These are phyloP conservation scores for Mycogona germanica DNA, from an alignment of 2,888 invertebrate genomes.

Conservation along the genomic window DNA sequence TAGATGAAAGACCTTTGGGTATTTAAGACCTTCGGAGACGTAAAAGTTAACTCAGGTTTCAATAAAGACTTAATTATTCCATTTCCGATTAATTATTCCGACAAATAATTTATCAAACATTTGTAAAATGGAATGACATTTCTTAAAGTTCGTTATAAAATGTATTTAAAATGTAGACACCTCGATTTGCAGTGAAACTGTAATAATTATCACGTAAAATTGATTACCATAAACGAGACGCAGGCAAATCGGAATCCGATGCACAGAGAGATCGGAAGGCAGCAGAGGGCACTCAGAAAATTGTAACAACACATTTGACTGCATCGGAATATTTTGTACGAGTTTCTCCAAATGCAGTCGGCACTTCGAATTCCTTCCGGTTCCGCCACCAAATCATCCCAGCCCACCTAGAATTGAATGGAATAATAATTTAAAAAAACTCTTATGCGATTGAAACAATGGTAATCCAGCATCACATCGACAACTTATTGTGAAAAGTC, in stretches of 20 bases:
- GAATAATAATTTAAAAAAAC: too few relatives aligned
- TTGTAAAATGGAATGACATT: too few relatives aligned
- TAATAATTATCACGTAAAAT: not conserved
- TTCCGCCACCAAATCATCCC: slow-evolving; percentile 58
- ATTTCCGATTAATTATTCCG: too few relatives aligned
- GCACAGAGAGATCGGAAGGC: slow-evolving; percentile 52
- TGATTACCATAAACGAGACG: slow-evolving; percentile 51
- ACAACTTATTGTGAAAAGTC: too few relatives aligned
- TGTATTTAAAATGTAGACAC: not conserved
- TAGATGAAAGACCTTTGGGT: too few relatives aligned
- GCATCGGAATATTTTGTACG: slow-evolving; percentile 49
- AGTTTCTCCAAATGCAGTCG: slow-evolving; percentile 56
- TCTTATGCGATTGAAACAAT: too few relatives aligned
- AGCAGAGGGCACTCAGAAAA: slow-evolving; percentile 49
- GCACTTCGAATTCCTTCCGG: slow-evolving; percentile 54
- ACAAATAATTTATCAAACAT: too few relatives aligned
- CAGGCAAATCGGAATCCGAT: slow-evolving; percentile 56
- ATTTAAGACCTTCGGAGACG: too few relatives aligned
- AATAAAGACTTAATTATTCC: not conserved
- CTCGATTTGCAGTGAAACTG: not conserved
- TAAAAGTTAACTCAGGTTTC: too few relatives aligned
- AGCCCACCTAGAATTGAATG: slow-evolving; percentile 45
- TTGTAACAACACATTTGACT: slow-evolving; percentile 56
- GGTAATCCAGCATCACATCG: too few relatives aligned
- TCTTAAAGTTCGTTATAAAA: too few relatives aligned